Evolutionary conservation across 2,888 invertebrate genomes (phyloP).

Genomic region (Morpho helenor): DNA sequence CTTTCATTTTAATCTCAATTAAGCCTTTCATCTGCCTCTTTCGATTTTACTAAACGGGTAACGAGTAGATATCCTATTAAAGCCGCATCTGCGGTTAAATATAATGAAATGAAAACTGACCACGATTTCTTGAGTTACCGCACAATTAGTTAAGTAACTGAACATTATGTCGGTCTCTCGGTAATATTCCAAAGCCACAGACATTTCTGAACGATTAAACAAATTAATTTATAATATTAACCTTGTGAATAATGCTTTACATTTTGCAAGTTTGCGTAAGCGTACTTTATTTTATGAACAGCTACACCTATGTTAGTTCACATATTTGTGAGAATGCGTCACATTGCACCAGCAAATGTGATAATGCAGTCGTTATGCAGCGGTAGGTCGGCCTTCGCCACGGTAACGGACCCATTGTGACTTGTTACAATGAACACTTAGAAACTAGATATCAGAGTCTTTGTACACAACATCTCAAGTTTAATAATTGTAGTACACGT

Average conservation of each 20-base stretch:
- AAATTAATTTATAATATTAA: no score
- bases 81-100: conserved; percentile 29
- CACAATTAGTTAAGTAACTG: conserved; percentile 19
- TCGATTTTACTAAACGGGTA: conserved; percentile 1
- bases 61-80: conserved; percentile 10
- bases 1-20: conserved; percentile 12
- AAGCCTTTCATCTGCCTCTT: conserved; percentile 13
- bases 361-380: conserved; percentile 67
- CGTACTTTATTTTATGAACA: neutral
- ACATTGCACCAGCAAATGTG: conserved; percentile 38
- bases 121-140: conserved; percentile 20
- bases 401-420: conserved; percentile 66
- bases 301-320: neutral
- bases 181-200: neutral
- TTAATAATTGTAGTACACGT: conserved; percentile 41
- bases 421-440: conserved; percentile 64
- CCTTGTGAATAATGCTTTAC: neutral
- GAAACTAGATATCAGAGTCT: conserved; percentile 67
- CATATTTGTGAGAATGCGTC: conserved; percentile 33
- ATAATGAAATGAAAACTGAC: conserved; percentile 29
- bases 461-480: conserved; percentile 51
- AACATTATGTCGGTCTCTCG: conserved; percentile 10
- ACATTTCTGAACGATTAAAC: neutral
- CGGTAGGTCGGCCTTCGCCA: conserved; percentile 69
- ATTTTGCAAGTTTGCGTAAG: neutral